Evolutionary conservation across 2,888 invertebrate genomes (phyloP), one percentile per base, ranked within the genome.

Genomic region (Tortricodes alternella): DNA sequence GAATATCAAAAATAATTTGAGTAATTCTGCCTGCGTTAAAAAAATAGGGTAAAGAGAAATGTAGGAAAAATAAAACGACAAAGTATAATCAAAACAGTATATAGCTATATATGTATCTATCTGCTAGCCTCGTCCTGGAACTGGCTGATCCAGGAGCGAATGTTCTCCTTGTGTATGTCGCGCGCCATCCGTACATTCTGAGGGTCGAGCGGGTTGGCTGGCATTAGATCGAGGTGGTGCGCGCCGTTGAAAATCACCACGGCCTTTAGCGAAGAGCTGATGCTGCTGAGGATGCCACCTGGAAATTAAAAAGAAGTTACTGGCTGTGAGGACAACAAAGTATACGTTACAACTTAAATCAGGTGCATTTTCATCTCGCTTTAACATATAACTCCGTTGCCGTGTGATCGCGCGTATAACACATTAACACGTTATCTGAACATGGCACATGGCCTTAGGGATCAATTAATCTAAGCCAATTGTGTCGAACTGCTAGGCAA

Each of bases 161-260:
- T 95, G 62, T 92, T 88, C 9, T 87, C 74, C 48, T 91, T 91
- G 73, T 96, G 95, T 46, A 92, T 88, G 34, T 91, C 76, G 41
- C 96, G 90, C 0, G 95, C 94, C 59, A 83, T 71, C 41, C 79
- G 81, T 1, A 96, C 95, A 0, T 93, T 92, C n/a, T 78, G 73
- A 0, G 95, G 95, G 80, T 96, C 96, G 2, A 83, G 76, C 0
- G 89, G 79, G 76, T 94, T 92, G 24, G 90, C 83, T 0, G 92
- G 91, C 80, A 97, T 92, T 62, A 97, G 91, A 82, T 97, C 97
- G 51, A 97, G 87, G 77, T 97, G 97, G 84, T 97, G 97, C 0
- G 97, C 97, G 0, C 94, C 95, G 77, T 96, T 95, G 0, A 96
- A 93, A 61, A 97, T 94, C 23, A 96, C 85, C 11, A 97, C 91